Evolutionary conservation across 2,797 vertebrate genomes (phyloP).

Genomic region (Arctocebus calabarensis): DNA sequence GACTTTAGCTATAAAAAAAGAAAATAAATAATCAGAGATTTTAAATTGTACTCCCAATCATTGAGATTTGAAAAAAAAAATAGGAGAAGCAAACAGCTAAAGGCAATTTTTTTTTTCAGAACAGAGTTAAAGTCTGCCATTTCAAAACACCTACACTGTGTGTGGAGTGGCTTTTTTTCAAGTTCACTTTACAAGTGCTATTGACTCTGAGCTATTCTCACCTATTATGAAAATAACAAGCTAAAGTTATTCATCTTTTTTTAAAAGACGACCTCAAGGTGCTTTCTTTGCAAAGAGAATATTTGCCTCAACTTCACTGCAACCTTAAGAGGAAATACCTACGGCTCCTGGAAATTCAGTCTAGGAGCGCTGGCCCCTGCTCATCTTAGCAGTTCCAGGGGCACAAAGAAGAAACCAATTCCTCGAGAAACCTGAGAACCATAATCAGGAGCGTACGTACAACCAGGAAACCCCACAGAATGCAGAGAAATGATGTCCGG

Average conservation of each 20-base stretch:
- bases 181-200: constrained; percentile 33
- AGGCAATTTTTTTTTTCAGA: not conserved
- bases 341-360: not conserved
- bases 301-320: not conserved
- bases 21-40: not conserved
- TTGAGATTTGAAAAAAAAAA: not conserved
- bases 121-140: not conserved
- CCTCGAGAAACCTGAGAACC: constrained; percentile 27
- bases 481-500: not conserved
- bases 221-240: constrained; percentile 54
- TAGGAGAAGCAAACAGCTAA: not conserved
- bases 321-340: not conserved
- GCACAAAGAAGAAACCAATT: not conserved
- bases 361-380: not conserved
- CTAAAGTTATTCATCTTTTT: constrained; percentile 28
- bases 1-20: not conserved
- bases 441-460: not conserved
- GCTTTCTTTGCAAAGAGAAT: constrained; percentile 37
- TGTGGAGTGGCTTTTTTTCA: constrained; percentile 1
- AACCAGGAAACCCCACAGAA: not conserved
- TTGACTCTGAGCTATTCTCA: constrained; percentile 47
- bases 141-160: not conserved
- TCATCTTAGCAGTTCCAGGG: not conserved
- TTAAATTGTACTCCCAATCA: not conserved
- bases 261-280: not conserved